Evolutionary conservation across 1,140 invertebrate genomes (phyloP), one percentile per base, ranked within the genome.

Genomic region (Bilobella aurantiaca): DNA sequence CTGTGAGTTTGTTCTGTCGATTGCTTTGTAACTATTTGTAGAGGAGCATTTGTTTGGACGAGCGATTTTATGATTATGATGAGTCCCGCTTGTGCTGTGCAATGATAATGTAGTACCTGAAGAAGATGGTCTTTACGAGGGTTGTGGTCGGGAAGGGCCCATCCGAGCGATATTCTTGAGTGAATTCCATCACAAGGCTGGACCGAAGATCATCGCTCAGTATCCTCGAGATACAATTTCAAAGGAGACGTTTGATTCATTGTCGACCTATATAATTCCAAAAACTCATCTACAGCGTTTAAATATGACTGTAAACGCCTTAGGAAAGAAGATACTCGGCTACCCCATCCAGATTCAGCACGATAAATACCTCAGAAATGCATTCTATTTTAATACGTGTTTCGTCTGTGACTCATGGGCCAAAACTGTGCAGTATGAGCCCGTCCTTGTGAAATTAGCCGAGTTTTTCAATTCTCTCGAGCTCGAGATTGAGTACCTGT

Each of bases 221-320:
- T 88, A 89, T 67, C 89, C 89, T n/a, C 85, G 90, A 74, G 87
- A 95, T 77, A 91, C 86, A 76, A 86, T 96, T 61, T 88, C 87
- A 0, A 95, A 95, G 78, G 92, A 96, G 72, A 82, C 89, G 25
- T 96, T 97, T 82, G 92, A 96, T 80, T 86, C 89, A 73, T 86
- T 96, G 29, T 93, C 89, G 77, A 89, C 92, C 31, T 96, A 94
- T 75, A 93, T 97, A 63, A 96, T 97, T 75, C 93, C 93, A 2
- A 96, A 96, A 79, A 87, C 87, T 49, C 89, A 95, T 75, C 81
- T 97, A 28, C 87, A 93, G 75, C 83, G 88, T 70, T 89, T 90
- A 74, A 87, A 89, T 5, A 87, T 96, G 70, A 95, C 93, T n/a
- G 87, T 96, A 72, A 91, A 89, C 77, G 82, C 86, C 3, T 79